These are phyloP conservation scores for Deilephila porcellus DNA, from an alignment of 2,888 invertebrate genomes.

Conservation along the genomic window DNA sequence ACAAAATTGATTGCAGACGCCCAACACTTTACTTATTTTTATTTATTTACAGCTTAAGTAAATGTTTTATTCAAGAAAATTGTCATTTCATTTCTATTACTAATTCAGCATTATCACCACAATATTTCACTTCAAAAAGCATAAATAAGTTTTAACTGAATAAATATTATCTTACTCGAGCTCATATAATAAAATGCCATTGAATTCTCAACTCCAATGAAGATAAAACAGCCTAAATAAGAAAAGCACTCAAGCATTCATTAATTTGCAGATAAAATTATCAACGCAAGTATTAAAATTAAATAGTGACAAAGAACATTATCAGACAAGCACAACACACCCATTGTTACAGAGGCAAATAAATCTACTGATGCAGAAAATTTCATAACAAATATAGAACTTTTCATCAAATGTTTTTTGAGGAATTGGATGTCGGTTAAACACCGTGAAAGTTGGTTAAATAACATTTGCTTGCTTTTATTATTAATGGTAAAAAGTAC, in stretches of 20 bases:
- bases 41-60: too few species aligned
- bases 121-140: background rate
- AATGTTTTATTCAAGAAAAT: too few species aligned
- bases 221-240: conserved; percentile 49
- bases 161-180: conserved; percentile 1
- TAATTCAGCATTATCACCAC: background rate
- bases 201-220: conserved; percentile 50
- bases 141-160: conserved; percentile 3
- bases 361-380: background rate
- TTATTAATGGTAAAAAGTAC: conserved; percentile 23
- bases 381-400: background rate
- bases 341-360: conserved; percentile 1
- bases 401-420: background rate
- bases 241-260: conserved; percentile 41
- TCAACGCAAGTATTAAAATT: conserved; percentile 36
- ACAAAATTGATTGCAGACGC: too few species aligned
- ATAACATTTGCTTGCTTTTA: conserved; percentile 19
- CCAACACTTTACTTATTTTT: too few species aligned
- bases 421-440: background rate
- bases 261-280: conserved; percentile 45
- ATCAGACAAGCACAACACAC: conserved; percentile 16
- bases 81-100: background rate
- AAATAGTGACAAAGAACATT: conserved; percentile 43
- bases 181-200: conserved; percentile 44
- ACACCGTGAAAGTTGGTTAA: background rate